Evolutionary conservation across 2,113 vertebrate species (phyloP), one percentile per base, ranked within the genome.

Genomic region (Struthidea cinerea): DNA sequence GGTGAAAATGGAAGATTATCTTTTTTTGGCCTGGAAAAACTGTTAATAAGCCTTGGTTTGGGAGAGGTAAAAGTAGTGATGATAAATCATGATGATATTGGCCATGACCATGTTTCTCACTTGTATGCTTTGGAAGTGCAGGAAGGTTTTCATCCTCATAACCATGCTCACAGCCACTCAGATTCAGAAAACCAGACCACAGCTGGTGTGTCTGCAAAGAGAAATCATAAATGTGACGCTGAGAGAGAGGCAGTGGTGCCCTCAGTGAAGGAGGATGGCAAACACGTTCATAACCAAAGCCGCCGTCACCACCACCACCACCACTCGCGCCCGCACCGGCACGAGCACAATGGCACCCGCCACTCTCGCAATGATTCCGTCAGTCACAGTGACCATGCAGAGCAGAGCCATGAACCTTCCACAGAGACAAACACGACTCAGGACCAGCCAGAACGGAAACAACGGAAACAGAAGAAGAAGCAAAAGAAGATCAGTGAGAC

Each of bases 61-160:
- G 99, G 99, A 61, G 98, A 99, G 89, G 98, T 99, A 42, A 99
- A 98, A 96, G 96, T 99, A 80, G 98, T 99, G 42, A 98, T 97
- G 78, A 96, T 99, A 87, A 98, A 98, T 95, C 99, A 99, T 37
- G 99, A 99, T 82, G 98, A 99, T 33, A 97, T 99, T 91, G 99
- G 99, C 50, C 99, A 99, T 4, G 99, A 99, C 95, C 99, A 99
- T 18, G 99, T 99, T 87, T 99, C 99, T 90, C 99, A 99, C 89
- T 97, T 99, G 32, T 99, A 99, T 92, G 74, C 98, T 84, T 95
- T 99, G 94, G 99, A 99, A 50, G 94, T 99, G 78, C 98, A 99
- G 87, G 98, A 99, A 85, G 98, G 98, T 96, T 97, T 98, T 19
- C 99, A 99, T 92, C 96, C 98, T 10, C 96, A 96, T 27, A 96